Conservation (phyloP, 2,888 invertebrate genomes). For the Laspeyria flexula region DNA sequence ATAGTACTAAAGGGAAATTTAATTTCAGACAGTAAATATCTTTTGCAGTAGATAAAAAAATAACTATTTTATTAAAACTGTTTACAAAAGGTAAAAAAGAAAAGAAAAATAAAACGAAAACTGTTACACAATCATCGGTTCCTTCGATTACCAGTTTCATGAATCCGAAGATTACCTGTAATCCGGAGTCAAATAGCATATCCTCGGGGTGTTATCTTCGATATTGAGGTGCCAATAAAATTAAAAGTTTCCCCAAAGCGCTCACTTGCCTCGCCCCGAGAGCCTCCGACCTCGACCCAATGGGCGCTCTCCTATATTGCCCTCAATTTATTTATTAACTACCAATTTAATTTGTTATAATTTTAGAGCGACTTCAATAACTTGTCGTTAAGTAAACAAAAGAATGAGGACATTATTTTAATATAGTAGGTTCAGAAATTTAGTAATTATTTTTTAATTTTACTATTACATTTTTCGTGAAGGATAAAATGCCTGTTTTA, state of each 20-base stretch:
- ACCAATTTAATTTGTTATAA: constrained; percentile 8
- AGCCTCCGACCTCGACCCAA: background rate
- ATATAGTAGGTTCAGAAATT: background rate
- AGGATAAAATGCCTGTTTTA: no score
- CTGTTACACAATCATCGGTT: constrained; percentile 15
- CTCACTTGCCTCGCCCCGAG: constrained; percentile 3
- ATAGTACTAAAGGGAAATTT: no score
- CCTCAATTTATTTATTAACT: constrained; percentile 14
- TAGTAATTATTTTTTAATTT: no score
- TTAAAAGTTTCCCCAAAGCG: constrained; percentile 55
- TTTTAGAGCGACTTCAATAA: constrained; percentile 5
- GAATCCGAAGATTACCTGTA: constrained; percentile 49
- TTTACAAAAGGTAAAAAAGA: background rate
- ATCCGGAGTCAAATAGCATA: constrained; percentile 48
- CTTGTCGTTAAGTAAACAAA: constrained; percentile 12
- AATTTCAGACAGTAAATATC: no score
- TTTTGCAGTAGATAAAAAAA: no score
- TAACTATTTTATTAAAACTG: background rate
- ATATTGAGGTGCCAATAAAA: constrained; percentile 54
- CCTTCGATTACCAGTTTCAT: constrained; percentile 31
- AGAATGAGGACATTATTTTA: background rate
- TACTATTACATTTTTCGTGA: no score
- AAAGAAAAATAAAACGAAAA: constrained; percentile 16
- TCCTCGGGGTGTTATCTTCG: constrained; percentile 43
- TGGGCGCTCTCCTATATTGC: constrained; percentile 12